Evolutionary conservation across 2,888 invertebrate genomes (phyloP).

Genomic region (Globia sparganii): DNA sequence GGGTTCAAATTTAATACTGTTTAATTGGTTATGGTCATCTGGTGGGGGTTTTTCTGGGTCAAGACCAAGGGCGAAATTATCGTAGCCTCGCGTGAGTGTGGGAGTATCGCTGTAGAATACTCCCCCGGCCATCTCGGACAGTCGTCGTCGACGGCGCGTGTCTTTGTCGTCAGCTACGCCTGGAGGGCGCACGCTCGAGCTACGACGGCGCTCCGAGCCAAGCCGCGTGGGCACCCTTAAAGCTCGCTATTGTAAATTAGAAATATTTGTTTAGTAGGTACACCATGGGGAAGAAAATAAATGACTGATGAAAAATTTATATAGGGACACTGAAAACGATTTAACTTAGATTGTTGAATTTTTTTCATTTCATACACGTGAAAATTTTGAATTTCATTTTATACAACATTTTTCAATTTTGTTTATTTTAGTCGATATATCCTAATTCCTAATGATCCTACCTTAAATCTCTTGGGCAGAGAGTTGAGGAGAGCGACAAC

Average conservation of each 20-base stretch:
- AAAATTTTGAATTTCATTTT: neutral
- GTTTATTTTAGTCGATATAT: slow-evolving; percentile 37
- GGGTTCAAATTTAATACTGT: slow-evolving; percentile 75
- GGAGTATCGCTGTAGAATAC: slow-evolving; percentile 87
- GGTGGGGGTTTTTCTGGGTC: slow-evolving; percentile 82
- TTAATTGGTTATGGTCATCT: slow-evolving; percentile 73
- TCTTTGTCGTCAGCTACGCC: slow-evolving; percentile 85
- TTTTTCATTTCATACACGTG: neutral
- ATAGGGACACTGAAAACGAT: neutral
- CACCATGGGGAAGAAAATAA: neutral
- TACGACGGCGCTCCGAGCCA: slow-evolving; percentile 84
- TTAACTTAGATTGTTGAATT: neutral
- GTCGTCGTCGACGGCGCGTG: slow-evolving; percentile 84
- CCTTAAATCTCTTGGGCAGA: slow-evolving; percentile 87
- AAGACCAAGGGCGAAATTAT: slow-evolving; percentile 84
- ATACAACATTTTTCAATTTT: too few relatives aligned
- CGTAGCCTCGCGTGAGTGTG: slow-evolving; percentile 78
- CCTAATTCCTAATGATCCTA: slow-evolving; percentile 66
- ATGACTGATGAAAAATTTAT: neutral
- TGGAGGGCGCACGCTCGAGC: slow-evolving; percentile 86
- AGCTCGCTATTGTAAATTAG: slow-evolving; percentile 76
- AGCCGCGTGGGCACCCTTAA: slow-evolving; percentile 82
- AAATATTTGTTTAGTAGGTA: slow-evolving; percentile 25
- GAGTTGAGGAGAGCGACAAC: slow-evolving; percentile 89
- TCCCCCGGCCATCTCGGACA: slow-evolving; percentile 88